Percentiles rank a stretch among this genome's conserved stretches.
Evolutionary conservation across 2,113 vertebrate species (phyloP).

Genomic region (Empidonax alnorum): DNA sequence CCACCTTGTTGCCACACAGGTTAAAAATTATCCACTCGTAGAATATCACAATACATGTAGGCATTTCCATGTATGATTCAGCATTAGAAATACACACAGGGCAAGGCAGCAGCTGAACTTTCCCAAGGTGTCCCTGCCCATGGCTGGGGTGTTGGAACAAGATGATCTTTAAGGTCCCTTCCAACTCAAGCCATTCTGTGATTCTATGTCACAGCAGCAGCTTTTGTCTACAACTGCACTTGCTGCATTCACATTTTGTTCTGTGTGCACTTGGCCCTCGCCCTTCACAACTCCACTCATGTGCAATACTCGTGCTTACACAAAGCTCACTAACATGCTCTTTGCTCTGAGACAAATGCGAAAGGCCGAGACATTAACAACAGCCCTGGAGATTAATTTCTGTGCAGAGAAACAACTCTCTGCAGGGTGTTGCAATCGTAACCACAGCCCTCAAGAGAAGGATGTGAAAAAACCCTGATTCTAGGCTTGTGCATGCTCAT

Average conservation of each 20-base stretch:
- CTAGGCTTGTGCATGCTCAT: background rate
- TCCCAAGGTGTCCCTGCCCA: background rate
- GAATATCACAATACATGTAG: background rate
- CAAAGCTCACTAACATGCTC: background rate
- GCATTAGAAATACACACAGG: background rate
- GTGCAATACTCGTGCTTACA: fast-evolving
- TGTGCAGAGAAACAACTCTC: background rate
- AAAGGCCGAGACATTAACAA: background rate
- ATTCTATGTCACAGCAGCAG: background rate
- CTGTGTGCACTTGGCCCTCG: background rate
- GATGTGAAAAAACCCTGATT: background rate
- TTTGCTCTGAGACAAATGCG: background rate
- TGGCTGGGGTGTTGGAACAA: background rate
- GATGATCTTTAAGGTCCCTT: background rate
- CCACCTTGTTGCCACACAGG: background rate
- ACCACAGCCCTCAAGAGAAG: background rate
- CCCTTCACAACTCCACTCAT: background rate
- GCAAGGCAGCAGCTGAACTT: background rate
- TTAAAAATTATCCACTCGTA: background rate
- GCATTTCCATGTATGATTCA: background rate
- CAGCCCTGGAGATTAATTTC: background rate
- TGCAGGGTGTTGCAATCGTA: background rate
- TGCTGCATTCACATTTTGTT: background rate
- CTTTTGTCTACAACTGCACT: background rate
- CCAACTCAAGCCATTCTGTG: background rate